phyloP scores from a whole-genome alignment of 1,140 invertebrate genomes.

The Danaus melanippus region DNA sequence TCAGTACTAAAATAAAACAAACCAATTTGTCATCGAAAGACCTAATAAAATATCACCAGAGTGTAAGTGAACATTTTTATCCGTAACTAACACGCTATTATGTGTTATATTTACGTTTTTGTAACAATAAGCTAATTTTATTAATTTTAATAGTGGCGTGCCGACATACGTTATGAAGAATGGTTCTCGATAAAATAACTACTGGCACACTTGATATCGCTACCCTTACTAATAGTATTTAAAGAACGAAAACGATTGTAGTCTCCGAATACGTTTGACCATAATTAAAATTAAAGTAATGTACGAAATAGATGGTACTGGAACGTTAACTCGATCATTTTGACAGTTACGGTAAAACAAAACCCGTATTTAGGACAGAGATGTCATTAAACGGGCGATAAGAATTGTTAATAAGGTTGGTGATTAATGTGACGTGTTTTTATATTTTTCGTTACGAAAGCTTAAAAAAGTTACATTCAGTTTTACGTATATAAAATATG shows the following conservation, averaged over 20 bases:
- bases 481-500: too few relatives aligned
- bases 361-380: constrained; percentile 44
- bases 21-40: too few relatives aligned
- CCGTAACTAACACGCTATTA: constrained; percentile 9
- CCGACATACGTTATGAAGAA: constrained; percentile 57
- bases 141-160: constrained; percentile 65
- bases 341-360: constrained; percentile 19
- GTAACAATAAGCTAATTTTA: constrained; percentile 46
- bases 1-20: too few relatives aligned
- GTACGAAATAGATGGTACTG: too few relatives aligned
- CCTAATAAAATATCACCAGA: too few relatives aligned
- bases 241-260: too few relatives aligned
- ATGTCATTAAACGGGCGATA: constrained; percentile 53
- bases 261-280: too few relatives aligned
- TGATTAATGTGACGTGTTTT: constrained; percentile 46
- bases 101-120: constrained; percentile 10
- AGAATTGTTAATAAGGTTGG: constrained; percentile 53
- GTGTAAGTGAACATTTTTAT: constrained; percentile 5
- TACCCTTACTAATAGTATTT: too few relatives aligned
- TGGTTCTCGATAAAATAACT: constrained; percentile 51
- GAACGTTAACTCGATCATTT: too few relatives aligned
- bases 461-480: too few relatives aligned
- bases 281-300: too few relatives aligned
- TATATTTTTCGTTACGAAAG: too few relatives aligned
- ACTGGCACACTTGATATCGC: constrained; percentile 25